Evolutionary conservation across 2,888 invertebrate genomes (phyloP).

Genomic region (Falcaria lacertinaria): DNA sequence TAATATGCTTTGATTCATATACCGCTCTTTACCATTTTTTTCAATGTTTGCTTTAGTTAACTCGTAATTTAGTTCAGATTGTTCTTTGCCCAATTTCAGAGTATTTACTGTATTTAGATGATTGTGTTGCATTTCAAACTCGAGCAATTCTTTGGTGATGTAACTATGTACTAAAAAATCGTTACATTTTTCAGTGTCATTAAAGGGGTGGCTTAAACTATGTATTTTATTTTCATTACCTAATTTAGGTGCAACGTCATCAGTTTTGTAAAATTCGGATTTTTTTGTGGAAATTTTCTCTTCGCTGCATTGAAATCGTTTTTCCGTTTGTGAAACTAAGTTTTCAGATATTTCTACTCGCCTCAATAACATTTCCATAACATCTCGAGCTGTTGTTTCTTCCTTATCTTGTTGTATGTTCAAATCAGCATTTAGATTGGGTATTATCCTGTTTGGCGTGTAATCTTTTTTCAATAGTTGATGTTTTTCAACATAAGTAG

Average conservation of each 20-base stretch:
- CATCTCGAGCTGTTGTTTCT: constrained; percentile 37
- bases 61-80: constrained; percentile 33
- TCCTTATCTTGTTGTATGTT: constrained; percentile 14
- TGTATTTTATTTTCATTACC: constrained; percentile 33
- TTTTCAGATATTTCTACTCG: constrained; percentile 40
- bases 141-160: constrained; percentile 45
- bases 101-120: constrained; percentile 42
- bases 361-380: constrained; percentile 38
- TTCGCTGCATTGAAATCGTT: constrained; percentile 33
- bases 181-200: constrained; percentile 33
- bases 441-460: neutral
- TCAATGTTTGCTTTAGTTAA: constrained; percentile 33
- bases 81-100: constrained; percentile 42
- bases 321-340: constrained; percentile 36
- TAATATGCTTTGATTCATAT: constrained; percentile 28
- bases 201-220: constrained; percentile 20
- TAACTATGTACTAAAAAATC: constrained; percentile 36
- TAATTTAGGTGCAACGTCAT: constrained; percentile 33
- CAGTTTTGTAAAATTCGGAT: constrained; percentile 37
- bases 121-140: constrained; percentile 41
- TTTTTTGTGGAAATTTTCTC: constrained; percentile 26
- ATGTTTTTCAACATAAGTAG: constrained; percentile 3
- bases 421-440: constrained; percentile 5
- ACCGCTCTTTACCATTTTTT: constrained; percentile 47
- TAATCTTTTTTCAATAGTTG: neutral